Conservation (phyloP, 2,113 vertebrate genomes). For the Spheniscus mendiculus region DNA sequence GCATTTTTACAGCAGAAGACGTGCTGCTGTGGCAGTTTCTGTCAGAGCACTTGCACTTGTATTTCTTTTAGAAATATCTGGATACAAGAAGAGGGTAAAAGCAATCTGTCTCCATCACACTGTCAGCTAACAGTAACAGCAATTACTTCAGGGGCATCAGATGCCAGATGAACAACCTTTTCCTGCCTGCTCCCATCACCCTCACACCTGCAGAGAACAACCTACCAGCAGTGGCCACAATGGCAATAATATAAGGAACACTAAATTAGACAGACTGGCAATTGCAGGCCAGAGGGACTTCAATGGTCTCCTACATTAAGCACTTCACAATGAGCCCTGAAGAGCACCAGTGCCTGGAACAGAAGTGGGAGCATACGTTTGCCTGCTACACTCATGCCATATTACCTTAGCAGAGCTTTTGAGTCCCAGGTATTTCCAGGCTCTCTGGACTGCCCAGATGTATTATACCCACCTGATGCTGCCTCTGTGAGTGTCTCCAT, state of each 20-base stretch:
- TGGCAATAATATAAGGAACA: background rate
- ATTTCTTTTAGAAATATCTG: background rate
- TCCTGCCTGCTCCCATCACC: background rate
- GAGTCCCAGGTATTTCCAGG: background rate
- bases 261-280: background rate
- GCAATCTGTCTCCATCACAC: background rate
- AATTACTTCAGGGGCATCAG: background rate
- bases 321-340: background rate
- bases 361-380: background rate
- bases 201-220: background rate
- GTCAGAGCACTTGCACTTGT: background rate
- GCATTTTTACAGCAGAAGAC: background rate
- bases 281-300: background rate
- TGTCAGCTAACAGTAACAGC: background rate
- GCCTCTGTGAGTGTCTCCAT: background rate
- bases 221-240: background rate
- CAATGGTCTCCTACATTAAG: background rate
- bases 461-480: background rate
- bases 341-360: background rate
- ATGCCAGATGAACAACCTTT: background rate
- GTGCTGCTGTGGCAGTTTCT: background rate
- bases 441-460: background rate
- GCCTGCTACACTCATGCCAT: fast-evolving
- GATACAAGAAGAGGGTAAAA: background rate
- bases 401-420: background rate